These are phyloP conservation scores for Oryzias melastigma DNA, from an alignment of 2,113 vertebrate genomes.

Conservation along the genomic window DNA sequence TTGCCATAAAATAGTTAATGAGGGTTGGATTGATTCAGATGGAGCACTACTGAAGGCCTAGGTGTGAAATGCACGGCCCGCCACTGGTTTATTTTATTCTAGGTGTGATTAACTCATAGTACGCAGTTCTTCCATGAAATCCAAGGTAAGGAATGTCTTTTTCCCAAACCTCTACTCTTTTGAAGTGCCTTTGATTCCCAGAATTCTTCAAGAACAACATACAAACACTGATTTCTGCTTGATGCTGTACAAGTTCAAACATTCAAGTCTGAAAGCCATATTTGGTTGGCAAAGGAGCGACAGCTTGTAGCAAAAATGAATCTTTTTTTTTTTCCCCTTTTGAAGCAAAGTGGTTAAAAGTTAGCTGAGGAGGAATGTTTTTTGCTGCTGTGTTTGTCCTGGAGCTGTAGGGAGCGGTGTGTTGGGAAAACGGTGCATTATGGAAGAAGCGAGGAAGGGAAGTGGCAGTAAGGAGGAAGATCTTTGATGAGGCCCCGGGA, in stretches of 20 bases:
- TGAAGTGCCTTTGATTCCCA: neutral
- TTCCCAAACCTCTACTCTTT: neutral
- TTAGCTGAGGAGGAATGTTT: constrained; percentile 60
- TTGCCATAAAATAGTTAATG: no score
- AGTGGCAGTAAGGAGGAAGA: constrained; percentile 49
- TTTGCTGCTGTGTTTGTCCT: constrained; percentile 73
- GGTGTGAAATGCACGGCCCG: no score
- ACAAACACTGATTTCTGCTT: constrained; percentile 9
- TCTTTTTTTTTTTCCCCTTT: constrained; percentile 23
- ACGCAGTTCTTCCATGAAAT: neutral
- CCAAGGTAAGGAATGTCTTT: neutral
- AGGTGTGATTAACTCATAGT: no score
- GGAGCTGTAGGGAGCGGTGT: constrained; percentile 61
- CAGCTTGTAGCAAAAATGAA: constrained; percentile 15
- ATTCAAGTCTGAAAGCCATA: constrained; percentile 31
- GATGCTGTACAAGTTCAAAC: constrained; percentile 32
- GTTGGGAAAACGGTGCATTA: constrained; percentile 67
- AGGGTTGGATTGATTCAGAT: no score
- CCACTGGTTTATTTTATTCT: no score
- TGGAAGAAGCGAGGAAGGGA: constrained; percentile 62
- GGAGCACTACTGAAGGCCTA: no score
- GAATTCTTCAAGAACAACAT: constrained; percentile 18
- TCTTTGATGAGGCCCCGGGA: constrained; percentile 77
- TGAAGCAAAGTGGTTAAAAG: constrained; percentile 56
- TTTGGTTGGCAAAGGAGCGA: constrained; percentile 31